phyloP scores from a whole-genome alignment of 30 jellyfish, hydroid and myxozoan genomes.

The Catostylus mosaicus region DNA sequence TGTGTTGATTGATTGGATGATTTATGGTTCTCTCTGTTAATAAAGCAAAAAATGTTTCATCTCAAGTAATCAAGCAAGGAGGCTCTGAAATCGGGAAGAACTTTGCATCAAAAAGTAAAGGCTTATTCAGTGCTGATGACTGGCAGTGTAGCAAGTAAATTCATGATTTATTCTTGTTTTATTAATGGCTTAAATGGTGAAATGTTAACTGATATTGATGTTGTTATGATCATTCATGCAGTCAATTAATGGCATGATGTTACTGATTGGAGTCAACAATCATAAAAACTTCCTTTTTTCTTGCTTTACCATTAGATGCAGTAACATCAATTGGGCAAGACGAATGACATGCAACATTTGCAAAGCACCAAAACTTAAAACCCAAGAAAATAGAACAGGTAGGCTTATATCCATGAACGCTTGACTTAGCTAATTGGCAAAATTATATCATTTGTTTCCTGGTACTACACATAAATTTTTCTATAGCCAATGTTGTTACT shows the following conservation, averaged over 20 bases:
- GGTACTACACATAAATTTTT: too few species aligned
- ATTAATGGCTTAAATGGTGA: too few species aligned
- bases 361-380: conserved; percentile 91
- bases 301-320: conserved; percentile 73
- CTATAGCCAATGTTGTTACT: too few species aligned
- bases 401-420: too few species aligned
- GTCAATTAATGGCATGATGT: too few species aligned
- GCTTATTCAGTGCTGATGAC: conserved; percentile 93
- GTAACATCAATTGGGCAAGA: conserved; percentile 98
- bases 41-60: conserved; percentile 17
- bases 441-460: too few species aligned
- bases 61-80: conserved; percentile 74
- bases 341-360: conserved; percentile 89
- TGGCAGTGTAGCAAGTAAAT: conserved; percentile 96
- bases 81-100: conserved; percentile 92
- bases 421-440: too few species aligned
- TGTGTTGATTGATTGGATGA: too few species aligned
- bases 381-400: conserved; percentile 95
- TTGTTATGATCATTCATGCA: too few species aligned
- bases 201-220: too few species aligned
- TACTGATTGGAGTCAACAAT: not conserved
- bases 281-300: not conserved
- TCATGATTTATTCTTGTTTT: not conserved
- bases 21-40: not conserved
- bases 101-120: conserved; percentile 89